These are phyloP conservation scores for Agonopterix subpropinquella DNA, from an alignment of 2,888 invertebrate species.

Conservation along the genomic window DNA sequence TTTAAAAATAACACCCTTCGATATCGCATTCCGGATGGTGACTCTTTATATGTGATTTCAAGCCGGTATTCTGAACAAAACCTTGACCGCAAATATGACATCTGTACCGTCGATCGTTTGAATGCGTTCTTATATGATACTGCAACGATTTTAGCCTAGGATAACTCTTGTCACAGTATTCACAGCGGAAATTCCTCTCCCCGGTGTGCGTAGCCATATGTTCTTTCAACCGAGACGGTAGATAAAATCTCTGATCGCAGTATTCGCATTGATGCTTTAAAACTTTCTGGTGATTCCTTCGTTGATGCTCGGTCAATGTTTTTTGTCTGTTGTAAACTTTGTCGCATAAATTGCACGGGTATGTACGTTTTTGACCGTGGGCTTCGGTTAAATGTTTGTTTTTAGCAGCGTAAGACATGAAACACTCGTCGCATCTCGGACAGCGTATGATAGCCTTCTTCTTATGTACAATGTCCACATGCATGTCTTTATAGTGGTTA, in stretches of 20 bases:
- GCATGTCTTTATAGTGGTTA: conserved; percentile 64
- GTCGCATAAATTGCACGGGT: conserved; percentile 62
- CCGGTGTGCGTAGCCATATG: conserved; percentile 74
- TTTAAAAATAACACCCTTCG: conserved; percentile 50
- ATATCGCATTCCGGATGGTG: conserved; percentile 70
- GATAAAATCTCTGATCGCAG: conserved; percentile 70
- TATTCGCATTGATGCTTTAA: conserved; percentile 71
- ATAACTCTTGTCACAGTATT: conserved; percentile 76
- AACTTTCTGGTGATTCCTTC: conserved; percentile 61
- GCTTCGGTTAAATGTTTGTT: conserved; percentile 61
- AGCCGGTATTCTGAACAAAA: conserved; percentile 75
- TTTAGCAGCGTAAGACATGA: conserved; percentile 63
- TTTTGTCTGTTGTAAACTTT: conserved; percentile 65
- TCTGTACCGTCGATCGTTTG: conserved; percentile 72
- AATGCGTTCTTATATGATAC: conserved; percentile 76
- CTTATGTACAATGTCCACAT: conserved; percentile 62
- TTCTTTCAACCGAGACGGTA: conserved; percentile 59
- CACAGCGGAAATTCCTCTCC: conserved; percentile 73
- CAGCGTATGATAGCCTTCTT: conserved; percentile 62
- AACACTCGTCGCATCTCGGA: conserved; percentile 61
- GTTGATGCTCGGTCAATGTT: conserved; percentile 58
- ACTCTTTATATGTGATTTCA: conserved; percentile 76
- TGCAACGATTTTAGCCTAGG: conserved; percentile 75
- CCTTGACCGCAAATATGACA: conserved; percentile 74
- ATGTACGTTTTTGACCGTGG: conserved; percentile 58